Base-by-base conservation (phyloP, 2,797 vertebrate genomes). In the Amazona finschi region DNA sequence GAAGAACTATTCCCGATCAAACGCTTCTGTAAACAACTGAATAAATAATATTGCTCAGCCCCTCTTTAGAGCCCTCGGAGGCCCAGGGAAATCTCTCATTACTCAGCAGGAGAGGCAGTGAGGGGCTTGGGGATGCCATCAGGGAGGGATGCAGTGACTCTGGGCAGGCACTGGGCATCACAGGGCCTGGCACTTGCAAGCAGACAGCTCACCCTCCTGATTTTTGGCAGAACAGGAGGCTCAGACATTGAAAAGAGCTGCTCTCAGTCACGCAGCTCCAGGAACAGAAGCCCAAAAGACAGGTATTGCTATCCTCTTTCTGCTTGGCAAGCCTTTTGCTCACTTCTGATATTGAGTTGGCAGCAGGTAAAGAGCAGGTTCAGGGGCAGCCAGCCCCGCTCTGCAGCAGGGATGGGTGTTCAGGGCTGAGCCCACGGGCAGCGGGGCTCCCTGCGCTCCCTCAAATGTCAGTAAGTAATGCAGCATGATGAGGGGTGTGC, bases 1-100 rank as follows among this genome's bases (percentile, higher is more conserved):
- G 97, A 97, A 97, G 97, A 97, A 98, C 96, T 97, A 95, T 95
- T 93, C 97, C 94, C 87, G 94, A 96, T 95, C 95, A 93, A 95
- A 94, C 7, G 70, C 94, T 95, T 97, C 94, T 90, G 81, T 95
- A 97, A 97, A 97, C 97, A 98, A 97, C 97, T 97, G 96, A 97
- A 97, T 96, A 94, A 96, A 95, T 96, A 94, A 97, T 91, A 96
- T 96, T 96, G 95, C 90, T 96, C 95, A 91, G 91, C 86, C 93
- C 87, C 87, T 96, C 93, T 97, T 95, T 95, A 94, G 84, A 95
- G 80, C 91, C 95, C 87, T 93, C 2, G 5, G 72, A 93, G 87
- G 94, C 95, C 82, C 62, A 41, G 79, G 94, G 94, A 96, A 95
- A 96, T 94, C 94, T 96, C 89, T 95, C 96, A 97, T 94, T 95